Evolutionary conservation across 2,888 invertebrate species (phyloP).

Genomic region (Drosophila stalkeri): DNA sequence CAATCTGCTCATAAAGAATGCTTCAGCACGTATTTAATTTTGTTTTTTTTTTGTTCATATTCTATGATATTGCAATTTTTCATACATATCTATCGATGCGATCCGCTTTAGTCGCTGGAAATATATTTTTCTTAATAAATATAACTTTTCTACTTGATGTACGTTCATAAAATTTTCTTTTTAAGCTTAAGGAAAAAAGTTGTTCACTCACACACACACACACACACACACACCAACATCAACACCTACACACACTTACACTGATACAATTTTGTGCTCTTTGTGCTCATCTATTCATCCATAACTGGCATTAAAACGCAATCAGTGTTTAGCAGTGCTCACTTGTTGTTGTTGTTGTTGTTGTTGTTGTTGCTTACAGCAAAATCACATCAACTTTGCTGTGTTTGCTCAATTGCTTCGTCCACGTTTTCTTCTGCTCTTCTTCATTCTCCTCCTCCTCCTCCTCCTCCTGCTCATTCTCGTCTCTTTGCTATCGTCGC

Average conservation of each 20-base stretch:
- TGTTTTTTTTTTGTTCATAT: background rate
- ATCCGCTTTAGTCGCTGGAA: background rate
- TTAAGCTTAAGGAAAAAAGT: conserved; percentile 4
- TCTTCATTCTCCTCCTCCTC: background rate
- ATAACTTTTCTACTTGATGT: conserved; percentile 1
- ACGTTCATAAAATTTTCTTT: conserved; percentile 1
- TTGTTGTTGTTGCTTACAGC: conserved; percentile 57
- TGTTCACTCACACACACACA: background rate
- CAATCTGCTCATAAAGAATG: no score
- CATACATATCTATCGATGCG: background rate
- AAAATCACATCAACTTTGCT: conserved; percentile 71
- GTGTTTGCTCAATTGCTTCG: conserved; percentile 61
- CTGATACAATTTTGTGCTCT: conserved; percentile 10
- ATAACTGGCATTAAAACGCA: conserved; percentile 77
- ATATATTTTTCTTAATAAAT: conserved; percentile 1
- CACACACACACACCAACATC: background rate
- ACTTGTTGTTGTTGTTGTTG: conserved; percentile 24
- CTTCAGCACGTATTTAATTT: background rate
- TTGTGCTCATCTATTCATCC: conserved; percentile 59
- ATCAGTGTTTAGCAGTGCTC: conserved; percentile 70
- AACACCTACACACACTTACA: background rate
- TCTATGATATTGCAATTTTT: background rate
- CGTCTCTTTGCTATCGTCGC: conserved; percentile 15
- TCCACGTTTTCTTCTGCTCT: conserved; percentile 28
- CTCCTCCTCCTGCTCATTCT: background rate